These are phyloP conservation scores for Meloidogyne exigua DNA, from an alignment of 1,140 invertebrate genomes.

Conservation along the genomic window DNA sequence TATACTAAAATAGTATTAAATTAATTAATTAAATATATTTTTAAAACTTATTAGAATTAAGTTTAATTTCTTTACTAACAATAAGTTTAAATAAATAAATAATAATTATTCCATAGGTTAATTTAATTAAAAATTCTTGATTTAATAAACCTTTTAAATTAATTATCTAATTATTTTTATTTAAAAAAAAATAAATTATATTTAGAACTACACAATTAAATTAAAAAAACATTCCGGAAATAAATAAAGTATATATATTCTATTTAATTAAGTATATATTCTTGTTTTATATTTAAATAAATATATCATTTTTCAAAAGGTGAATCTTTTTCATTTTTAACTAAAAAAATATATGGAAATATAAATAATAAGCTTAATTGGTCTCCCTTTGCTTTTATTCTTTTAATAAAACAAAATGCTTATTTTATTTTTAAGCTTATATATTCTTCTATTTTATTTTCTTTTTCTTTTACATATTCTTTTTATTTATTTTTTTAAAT, in stretches of 20 bases:
- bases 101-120: no score
- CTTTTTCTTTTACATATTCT: not conserved
- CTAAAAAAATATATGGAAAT: not conserved
- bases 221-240: not conserved
- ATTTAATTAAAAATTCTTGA: no score
- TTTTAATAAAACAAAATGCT: not conserved
- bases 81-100: no score
- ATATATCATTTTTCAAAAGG: not conserved
- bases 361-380: not conserved
- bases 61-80: no score
- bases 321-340: not conserved
- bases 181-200: no score
- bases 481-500: not conserved
- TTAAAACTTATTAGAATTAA: no score
- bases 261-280: not conserved
- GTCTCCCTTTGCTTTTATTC: not conserved
- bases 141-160: no score
- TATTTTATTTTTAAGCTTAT: no score
- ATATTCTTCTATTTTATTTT: not conserved
- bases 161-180: no score
- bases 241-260: not conserved
- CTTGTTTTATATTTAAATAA: not conserved
- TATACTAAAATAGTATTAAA: no score
- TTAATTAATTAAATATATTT: no score
- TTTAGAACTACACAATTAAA: no score